Evolutionary conservation across 2,113 vertebrate species (phyloP), one percentile per base, ranked within the genome.

Genomic region (Lagopus leucura): DNA sequence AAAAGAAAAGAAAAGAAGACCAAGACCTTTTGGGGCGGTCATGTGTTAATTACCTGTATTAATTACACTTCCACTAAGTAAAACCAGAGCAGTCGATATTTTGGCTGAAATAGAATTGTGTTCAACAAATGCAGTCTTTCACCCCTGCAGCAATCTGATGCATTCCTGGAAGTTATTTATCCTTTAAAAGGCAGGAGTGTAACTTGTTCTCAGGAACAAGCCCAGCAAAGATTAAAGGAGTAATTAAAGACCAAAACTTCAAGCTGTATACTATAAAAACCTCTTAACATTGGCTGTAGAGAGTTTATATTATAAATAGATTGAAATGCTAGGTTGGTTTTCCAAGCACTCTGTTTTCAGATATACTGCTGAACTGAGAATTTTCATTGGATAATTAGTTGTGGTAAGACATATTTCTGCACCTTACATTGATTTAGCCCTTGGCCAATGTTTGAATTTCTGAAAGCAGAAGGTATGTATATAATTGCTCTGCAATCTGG

Each of bases 371-470:
- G 88, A 91, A 50, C 52, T 78, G 72, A 89, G 87, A 83, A 30
- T 88, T 94, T 94, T 94, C 76, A 88, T 90, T 94, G 75, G 85
- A 83, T 96, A 95, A 92, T 87, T 95, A 94, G 52, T 78, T 92
- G 75, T 55, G 67, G 87, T 89, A 82, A 55, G 91, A 81, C 30
- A 85, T 89, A 96, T 80, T 95, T 97, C 85, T 75, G 25, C 80
- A 83, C 88, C 85, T 93, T 52, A 80, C 38, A 34, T 93, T 91
- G 75, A 86, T 91, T 93, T 92, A 92, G 78, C 50, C 79, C 75
- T 94, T 93, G 47, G 67, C 77, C 21, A 48, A 36, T 8, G 2
- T 67, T 1, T 71, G 52, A 82, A 45, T 83, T 93, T 92, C 75
- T 88, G 85, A 83, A 92, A 93, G 82, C 50, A 58, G 69, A 70